Evolutionary conservation across 1,140 invertebrate species (phyloP).

Genomic region (Eriosoma lanigerum): DNA sequence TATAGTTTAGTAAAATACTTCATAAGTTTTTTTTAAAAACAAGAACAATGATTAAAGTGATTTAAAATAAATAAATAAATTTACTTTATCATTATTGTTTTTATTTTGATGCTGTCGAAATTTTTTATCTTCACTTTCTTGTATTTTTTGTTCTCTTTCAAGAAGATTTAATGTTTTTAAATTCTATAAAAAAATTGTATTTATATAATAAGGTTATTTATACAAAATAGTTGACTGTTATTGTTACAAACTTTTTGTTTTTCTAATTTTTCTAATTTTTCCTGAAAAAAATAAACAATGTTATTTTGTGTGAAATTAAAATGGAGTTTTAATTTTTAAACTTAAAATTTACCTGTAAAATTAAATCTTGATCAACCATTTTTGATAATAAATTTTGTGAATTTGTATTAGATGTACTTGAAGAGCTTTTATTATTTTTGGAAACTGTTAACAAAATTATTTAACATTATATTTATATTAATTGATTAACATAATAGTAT

Average conservation of each 20-base stretch:
- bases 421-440: slow-evolving; percentile 20
- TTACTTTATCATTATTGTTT: slow-evolving; percentile 33
- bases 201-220: neutral
- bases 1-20: too few relatives aligned
- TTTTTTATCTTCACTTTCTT: slow-evolving; percentile 36
- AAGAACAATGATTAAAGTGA: neutral
- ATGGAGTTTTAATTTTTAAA: neutral
- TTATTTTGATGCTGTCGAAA: slow-evolving; percentile 8
- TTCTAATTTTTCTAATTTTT: slow-evolving; percentile 47
- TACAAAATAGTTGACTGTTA: neutral
- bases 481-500: too few relatives aligned
- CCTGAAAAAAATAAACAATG: slow-evolving; percentile 1
- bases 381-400: neutral
- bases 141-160: slow-evolving; percentile 8
- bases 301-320: neutral
- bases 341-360: slow-evolving; percentile 19
- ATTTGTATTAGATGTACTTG: neutral
- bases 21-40: too few relatives aligned
- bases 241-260: slow-evolving; percentile 40
- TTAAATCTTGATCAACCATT: slow-evolving; percentile 34
- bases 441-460: slow-evolving; percentile 19
- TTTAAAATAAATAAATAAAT: neutral
- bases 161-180: slow-evolving; percentile 25
- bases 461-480: too few relatives aligned
- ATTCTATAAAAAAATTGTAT: neutral